Conservation (phyloP, 2,113 vertebrate species). For the Trinectes maculatus region DNA sequence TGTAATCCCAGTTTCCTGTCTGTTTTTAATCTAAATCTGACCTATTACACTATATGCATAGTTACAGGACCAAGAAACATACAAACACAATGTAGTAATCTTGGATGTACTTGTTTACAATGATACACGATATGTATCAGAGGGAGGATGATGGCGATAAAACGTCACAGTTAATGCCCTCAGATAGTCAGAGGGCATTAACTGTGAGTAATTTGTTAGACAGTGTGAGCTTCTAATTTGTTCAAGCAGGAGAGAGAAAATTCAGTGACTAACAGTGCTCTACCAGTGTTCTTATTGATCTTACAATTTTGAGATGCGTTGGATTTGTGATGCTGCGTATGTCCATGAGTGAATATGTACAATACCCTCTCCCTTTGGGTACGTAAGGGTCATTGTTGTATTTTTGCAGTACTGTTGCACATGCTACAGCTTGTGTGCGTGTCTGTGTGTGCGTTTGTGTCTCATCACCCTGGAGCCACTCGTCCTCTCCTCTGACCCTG, state of each 20-base stretch:
- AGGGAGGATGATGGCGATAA: constrained; percentile 25
- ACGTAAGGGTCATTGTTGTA: constrained; percentile 23
- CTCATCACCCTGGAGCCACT: constrained; percentile 68
- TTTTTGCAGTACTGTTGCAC: neutral
- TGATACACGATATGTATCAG: constrained; percentile 3
- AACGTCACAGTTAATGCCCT: no score
- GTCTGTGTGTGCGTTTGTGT: constrained; percentile 35
- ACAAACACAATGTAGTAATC: constrained; percentile 49
- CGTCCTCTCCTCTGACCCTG: constrained; percentile 68
- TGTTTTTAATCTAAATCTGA: constrained; percentile 43
- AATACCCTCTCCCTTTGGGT: constrained; percentile 27
- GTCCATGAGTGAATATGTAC: neutral
- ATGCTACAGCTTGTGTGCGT: constrained; percentile 11
- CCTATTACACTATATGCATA: constrained; percentile 40
- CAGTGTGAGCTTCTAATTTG: constrained; percentile 17
- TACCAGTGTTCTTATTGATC: constrained; percentile 39
- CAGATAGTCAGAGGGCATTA: no score
- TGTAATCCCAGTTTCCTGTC: constrained; percentile 41
- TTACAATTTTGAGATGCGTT: constrained; percentile 42
- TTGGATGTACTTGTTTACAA: constrained; percentile 28
- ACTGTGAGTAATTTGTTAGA: constrained; percentile 28
- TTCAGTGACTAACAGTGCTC: constrained; percentile 4
- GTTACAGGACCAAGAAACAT: constrained; percentile 48
- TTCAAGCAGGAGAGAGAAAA: constrained; percentile 8
- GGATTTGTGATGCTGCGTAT: neutral